Percentiles rank a stretch among this genome's conserved stretches.
phyloP scores from a whole-genome alignment of 2,888 invertebrate species.

The Amblyjoppa fuscipennis region DNA sequence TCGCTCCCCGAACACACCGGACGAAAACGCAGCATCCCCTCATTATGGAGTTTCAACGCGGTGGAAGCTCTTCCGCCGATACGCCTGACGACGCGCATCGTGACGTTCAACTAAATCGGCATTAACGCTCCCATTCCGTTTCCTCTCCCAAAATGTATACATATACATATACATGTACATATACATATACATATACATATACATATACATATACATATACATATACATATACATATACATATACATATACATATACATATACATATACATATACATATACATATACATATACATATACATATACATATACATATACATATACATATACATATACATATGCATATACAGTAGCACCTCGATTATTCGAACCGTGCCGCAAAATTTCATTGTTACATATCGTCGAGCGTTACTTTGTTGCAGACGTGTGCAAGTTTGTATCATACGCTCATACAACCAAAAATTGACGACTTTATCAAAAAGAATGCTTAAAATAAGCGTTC shows the following conservation, averaged over 20 bases:
- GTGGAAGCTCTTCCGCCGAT: slow-evolving; percentile 14
- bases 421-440: no score
- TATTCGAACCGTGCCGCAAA: no score
- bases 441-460: no score
- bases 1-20: neutral
- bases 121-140: slow-evolving; percentile 48
- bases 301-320: neutral
- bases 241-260: neutral
- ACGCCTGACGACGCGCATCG: slow-evolving; percentile 31
- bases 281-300: neutral
- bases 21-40: slow-evolving; percentile 19
- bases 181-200: neutral
- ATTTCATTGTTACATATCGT: no score
- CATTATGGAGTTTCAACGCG: neutral
- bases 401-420: no score
- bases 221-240: neutral
- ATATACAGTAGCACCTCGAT: neutral
- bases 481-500: no score
- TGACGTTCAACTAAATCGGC: slow-evolving; percentile 56
- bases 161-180: neutral
- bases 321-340: neutral
- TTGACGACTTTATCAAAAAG: no score
- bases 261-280: neutral
- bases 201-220: neutral
- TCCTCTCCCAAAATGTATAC: neutral